Conservation (phyloP, 2,113 vertebrate genomes). For the Podiceps cristatus region DNA sequence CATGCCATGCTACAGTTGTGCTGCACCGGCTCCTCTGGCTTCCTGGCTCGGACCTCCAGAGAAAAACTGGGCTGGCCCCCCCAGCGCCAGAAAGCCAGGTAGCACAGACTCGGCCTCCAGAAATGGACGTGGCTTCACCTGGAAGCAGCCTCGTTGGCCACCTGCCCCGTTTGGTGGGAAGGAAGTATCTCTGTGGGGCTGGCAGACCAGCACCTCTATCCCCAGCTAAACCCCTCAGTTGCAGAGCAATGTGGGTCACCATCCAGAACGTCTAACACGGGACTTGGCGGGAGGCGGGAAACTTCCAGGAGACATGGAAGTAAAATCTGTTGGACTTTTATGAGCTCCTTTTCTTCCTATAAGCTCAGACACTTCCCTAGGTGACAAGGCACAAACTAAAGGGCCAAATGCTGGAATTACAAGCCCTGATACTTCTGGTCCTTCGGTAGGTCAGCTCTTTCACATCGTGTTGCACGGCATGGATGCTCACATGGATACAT, state of each 20-base stretch:
- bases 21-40: not conserved
- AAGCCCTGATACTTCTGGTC: not conserved
- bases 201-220: not conserved
- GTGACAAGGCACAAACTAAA: not conserved
- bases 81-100: no score
- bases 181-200: not conserved
- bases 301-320: not conserved
- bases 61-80: no score
- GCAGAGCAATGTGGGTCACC: not conserved
- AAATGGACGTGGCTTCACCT: not conserved
- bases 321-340: not conserved
- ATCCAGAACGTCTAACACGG: not conserved
- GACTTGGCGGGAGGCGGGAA: not conserved
- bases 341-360: not conserved
- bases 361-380: not conserved
- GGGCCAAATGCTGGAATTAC: not conserved
- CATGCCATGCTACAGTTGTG: accelerated
- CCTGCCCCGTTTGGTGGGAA: not conserved
- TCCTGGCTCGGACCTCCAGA: no score
- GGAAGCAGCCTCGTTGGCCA: not conserved
- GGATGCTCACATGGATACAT: not conserved
- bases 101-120: not conserved
- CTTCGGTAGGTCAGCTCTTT: not conserved
- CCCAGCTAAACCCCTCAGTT: not conserved
- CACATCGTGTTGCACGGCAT: accelerated